Base-by-base conservation (phyloP, 2,113 vertebrate species). In the Sander vitreus region DNA sequence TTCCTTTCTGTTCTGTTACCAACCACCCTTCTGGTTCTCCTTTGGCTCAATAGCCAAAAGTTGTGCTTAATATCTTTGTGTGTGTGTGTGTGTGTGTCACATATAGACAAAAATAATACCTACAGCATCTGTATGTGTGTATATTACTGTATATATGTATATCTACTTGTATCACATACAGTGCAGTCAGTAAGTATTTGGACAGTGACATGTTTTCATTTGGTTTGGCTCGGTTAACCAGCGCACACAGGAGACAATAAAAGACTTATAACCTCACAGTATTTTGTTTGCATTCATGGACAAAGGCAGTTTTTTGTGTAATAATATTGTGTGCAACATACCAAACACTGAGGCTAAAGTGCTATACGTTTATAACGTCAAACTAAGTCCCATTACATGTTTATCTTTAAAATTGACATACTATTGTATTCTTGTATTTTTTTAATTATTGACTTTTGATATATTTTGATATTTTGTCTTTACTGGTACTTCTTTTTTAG, bases 161-260 rank as follows among this genome's bases (percentile, higher is more conserved):
- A 47, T 39, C 58, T 58, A 21, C 14, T 48, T 65, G 16, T 73
- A 21, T 78, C 14, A 55, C 72, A 72, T 62, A 33, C 19, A 85
- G 47, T 74, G 36, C 67, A 73, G 69, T 75, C 50, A 60, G 70
- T 16, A n/a, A 57, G 19, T 50, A 33, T 87, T 85, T 87, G 64
- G 27, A 80, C 23, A 76, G 57, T 69, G 58, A 65, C 55, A 45
- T 19, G 10, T 64, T 57, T 57, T 51, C 25, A 30, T 60, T 65
- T 81, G 55, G 54, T 84, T 48, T 51, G 54, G 36, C 51, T 59
- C 11, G 43, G n/a, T 50, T 10, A 13, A 69, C 48, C 12, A 57
- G 15, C 13, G 23, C 33, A 27, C 48, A 11, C 48, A 15, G 66
- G 18, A 1, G 19, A n/a, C 48, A 33, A 10, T 68, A 25, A 58